Base-by-base conservation (phyloP, 2,113 vertebrate genomes). In the Myxocyprinus asiaticus region DNA sequence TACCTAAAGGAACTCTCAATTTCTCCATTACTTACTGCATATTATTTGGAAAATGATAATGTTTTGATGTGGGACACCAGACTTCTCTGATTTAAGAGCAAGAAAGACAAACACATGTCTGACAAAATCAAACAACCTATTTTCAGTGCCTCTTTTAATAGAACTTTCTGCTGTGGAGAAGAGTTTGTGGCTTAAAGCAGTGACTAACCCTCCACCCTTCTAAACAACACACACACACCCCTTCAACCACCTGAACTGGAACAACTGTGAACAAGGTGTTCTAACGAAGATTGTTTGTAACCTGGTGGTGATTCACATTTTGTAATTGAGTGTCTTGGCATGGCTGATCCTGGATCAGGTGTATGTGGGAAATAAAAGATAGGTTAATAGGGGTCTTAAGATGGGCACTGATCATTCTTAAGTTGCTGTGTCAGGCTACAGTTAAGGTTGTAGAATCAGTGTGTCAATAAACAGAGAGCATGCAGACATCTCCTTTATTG, bases 211-310 rank as follows among this genome's bases (percentile, higher is more conserved):
- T 56, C 61, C 66, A 10, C 65, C 72, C 44, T 6, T 6, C 56
- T 44, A 45, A 59, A 58, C 70, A 73, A 45, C 47, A 42, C 70
- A 7, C 70, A 7, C 50, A 42, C 70, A n/a, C 17, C 22, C 53
- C 22, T 33, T 33, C 86, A 75, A 84, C 84, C 86, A 86, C 84
- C 87, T 70, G 95, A 94, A 93, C 93, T 94, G 95, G 92, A 94
- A 95, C 68, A 87, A 33, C 22, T 33, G 74, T 88, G 86, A 88
- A 87, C 89, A 73, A 78, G 83, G 55, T 76, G 56, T 73, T 51
- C 81, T 53, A 68, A 83, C 22, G 22, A 33, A 33, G 56, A 47
- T 72, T 71, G 66, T 45, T 80, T 83, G 50, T 47, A 59, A 55
- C 9, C 71, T 63, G 55, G 53, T 55, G 53, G 17, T 77, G 82